These are phyloP conservation scores for Syngnathus rostellatus DNA, from an alignment of 2,797 vertebrate genomes.

Conservation along the genomic window DNA sequence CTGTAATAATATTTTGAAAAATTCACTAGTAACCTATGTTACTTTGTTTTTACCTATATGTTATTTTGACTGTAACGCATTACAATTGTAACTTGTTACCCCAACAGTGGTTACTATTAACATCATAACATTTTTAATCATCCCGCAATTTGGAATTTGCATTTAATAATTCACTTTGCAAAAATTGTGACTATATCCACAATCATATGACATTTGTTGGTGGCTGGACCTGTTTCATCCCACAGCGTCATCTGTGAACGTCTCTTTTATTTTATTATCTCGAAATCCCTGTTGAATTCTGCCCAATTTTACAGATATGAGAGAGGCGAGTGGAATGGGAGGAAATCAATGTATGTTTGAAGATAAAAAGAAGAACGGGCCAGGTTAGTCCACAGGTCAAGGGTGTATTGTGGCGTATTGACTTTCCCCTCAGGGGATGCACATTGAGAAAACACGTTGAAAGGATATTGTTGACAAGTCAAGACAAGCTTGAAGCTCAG, in stretches of 20 bases:
- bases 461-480: constrained; percentile 54
- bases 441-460: constrained; percentile 48
- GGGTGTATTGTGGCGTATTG: constrained; percentile 54
- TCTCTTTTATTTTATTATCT: constrained; percentile 8
- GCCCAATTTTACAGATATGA: constrained; percentile 32
- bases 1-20: too few relatives aligned
- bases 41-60: too few relatives aligned
- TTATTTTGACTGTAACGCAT: too few relatives aligned
- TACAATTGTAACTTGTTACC: too few relatives aligned
- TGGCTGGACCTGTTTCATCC: too few relatives aligned
- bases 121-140: too few relatives aligned
- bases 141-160: too few relatives aligned
- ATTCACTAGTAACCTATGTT: too few relatives aligned
- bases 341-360: constrained; percentile 55
- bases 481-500: constrained; percentile 28
- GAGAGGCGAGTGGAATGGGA: constrained; percentile 2
- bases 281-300: constrained; percentile 15
- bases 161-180: too few relatives aligned
- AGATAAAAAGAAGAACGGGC: constrained; percentile 48
- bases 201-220: too few relatives aligned
- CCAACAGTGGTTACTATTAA: too few relatives aligned
- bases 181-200: too few relatives aligned
- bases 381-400: constrained; percentile 54
- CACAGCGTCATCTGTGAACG: constrained; percentile 7
- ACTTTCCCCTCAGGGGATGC: constrained; percentile 33